Evolutionary conservation across 1,140 invertebrate genomes (phyloP).

Genomic region (Caenorhabditis inopinata): DNA sequence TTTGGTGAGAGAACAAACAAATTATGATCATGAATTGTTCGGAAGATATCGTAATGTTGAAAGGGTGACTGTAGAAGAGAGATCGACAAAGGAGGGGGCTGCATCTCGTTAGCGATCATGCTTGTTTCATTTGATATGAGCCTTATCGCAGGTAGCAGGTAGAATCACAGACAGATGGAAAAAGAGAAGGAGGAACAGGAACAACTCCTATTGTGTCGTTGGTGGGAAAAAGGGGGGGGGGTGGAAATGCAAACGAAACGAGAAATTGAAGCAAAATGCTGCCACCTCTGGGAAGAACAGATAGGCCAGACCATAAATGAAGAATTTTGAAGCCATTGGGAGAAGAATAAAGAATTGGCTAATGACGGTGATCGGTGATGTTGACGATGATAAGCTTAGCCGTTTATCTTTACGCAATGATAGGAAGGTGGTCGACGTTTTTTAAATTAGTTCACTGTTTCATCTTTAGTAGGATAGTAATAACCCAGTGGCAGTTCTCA

Average conservation of each 20-base stretch:
- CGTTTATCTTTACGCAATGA: slow-evolving; percentile 4
- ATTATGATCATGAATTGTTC: slow-evolving; percentile 28
- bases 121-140: slow-evolving; percentile 33
- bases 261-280: slow-evolving; percentile 25
- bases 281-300: slow-evolving; percentile 24
- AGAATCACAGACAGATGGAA: slow-evolving; percentile 11
- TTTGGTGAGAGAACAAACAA: slow-evolving; percentile 21
- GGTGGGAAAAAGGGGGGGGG: background rate
- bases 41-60: too few relatives aligned
- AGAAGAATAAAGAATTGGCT: background rate
- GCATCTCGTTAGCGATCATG: slow-evolving; percentile 33
- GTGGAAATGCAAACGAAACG: slow-evolving; percentile 19
- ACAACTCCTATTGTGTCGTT: slow-evolving; percentile 31
- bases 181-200: slow-evolving; percentile 16
- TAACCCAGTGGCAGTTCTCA: too few relatives aligned
- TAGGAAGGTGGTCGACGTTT: background rate
- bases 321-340: slow-evolving; percentile 15
- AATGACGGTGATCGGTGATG: background rate
- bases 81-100: background rate
- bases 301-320: slow-evolving; percentile 15
- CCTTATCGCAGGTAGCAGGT: slow-evolving; percentile 31
- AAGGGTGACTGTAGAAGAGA: too few relatives aligned
- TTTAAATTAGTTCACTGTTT: slow-evolving; percentile 1
- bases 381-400: slow-evolving; percentile 17
- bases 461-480: background rate